Percentiles rank a stretch among this genome's conserved stretches.
phyloP scores from a whole-genome alignment of 2,113 vertebrate genomes.

The Mesoclemmys tuberculata region DNA sequence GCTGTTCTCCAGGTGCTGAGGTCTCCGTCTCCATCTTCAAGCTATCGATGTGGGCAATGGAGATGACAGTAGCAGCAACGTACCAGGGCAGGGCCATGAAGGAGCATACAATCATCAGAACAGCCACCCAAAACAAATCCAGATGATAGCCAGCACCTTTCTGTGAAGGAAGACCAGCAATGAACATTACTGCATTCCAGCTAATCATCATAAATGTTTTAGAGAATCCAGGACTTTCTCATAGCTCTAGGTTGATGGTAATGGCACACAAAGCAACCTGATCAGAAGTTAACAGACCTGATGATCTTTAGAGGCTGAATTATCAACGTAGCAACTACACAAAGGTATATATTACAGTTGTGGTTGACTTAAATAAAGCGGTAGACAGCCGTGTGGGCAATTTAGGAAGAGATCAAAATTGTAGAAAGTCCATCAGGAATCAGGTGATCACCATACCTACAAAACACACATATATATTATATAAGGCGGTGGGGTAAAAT shows the following conservation, averaged over 20 bases:
- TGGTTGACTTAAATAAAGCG: background rate
- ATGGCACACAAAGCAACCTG: background rate
- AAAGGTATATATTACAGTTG: rapidly evolving
- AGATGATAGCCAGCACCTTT: constrained; percentile 98
- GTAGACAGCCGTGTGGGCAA: background rate
- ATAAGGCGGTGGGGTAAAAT: background rate
- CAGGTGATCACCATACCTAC: background rate
- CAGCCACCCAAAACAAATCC: constrained; percentile 95
- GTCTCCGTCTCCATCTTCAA: constrained; percentile 99
- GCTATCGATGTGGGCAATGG: constrained; percentile 98
- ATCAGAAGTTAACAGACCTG: rapidly evolving
- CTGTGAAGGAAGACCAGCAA: constrained; percentile 71
- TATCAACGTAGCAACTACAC: background rate
- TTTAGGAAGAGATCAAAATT: background rate
- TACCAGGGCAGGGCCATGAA: constrained; percentile 99
- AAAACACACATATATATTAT: rapidly evolving
- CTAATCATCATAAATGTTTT: background rate
- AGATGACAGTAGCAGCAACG: constrained; percentile 97
- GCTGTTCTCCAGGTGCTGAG: constrained; percentile 95
- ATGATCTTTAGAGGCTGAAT: background rate
- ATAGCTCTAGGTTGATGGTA: background rate
- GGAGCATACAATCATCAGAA: constrained; percentile 93
- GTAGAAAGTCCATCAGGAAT: background rate
- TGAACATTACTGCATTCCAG: background rate
- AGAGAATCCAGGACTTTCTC: rapidly evolving